Evolutionary conservation across 2,888 invertebrate genomes (phyloP).

Genomic region (Rotaria macrura): DNA sequence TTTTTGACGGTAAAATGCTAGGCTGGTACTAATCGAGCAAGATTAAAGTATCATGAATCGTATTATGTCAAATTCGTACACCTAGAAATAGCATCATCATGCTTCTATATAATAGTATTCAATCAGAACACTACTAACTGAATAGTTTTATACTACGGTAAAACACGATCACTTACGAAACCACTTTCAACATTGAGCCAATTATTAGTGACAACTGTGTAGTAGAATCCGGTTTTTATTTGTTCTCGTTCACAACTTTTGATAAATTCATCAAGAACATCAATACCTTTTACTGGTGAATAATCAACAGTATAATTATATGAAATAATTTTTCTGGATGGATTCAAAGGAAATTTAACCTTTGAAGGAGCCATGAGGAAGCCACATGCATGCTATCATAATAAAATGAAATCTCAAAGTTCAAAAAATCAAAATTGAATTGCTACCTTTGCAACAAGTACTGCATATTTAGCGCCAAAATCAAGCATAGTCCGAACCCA

Average conservation of each 20-base stretch:
- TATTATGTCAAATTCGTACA: no score
- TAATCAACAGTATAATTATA: constrained; percentile 8
- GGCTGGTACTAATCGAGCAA: no score
- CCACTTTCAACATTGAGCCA: neutral
- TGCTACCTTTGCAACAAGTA: neutral
- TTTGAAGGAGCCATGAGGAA: neutral
- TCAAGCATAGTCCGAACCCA: neutral
- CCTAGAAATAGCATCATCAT: no score
- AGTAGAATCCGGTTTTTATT: neutral
- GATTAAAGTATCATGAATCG: no score
- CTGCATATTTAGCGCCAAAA: constrained; percentile 5
- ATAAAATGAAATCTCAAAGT: neutral
- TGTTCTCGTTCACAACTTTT: neutral
- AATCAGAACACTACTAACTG: no score
- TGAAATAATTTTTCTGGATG: neutral
- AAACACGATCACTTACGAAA: neutral
- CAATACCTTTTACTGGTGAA: neutral
- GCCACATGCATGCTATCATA: neutral
- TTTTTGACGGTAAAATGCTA: no score
- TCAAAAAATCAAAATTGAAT: no score
- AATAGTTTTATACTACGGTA: no score
- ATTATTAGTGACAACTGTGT: neutral
- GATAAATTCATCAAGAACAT: neutral
- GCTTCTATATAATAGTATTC: no score
- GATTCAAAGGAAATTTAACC: neutral